Percentiles rank a stretch among this genome's conserved stretches.
phyloP scores from a whole-genome alignment of 2,797 vertebrate genomes.

The Prionace glauca region DNA sequence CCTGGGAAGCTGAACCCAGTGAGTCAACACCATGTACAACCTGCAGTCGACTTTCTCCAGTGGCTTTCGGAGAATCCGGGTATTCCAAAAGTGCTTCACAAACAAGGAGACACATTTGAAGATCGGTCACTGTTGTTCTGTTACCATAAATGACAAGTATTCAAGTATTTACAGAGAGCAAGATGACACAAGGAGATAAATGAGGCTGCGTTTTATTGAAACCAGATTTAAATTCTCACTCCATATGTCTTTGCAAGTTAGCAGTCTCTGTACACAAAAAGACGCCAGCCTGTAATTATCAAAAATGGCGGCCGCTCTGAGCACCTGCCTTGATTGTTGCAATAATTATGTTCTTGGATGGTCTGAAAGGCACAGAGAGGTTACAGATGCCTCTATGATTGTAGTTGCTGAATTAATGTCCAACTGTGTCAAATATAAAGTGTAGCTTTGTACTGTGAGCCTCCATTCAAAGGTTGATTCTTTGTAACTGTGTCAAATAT shows the following conservation, averaged over 20 bases:
- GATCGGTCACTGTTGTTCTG: not conserved
- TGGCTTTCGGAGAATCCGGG: not conserved
- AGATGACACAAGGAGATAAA: not conserved
- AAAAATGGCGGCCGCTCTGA: constrained; percentile 12
- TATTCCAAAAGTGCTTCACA: not conserved
- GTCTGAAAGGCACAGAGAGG: constrained; percentile 3
- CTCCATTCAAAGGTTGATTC: not conserved
- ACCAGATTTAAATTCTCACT: not conserved
- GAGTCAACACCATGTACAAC: not conserved
- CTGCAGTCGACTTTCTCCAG: too few species aligned
- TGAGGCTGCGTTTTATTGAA: not conserved
- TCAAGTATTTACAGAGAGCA: not conserved
- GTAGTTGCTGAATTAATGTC: not conserved
- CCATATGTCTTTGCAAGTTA: not conserved
- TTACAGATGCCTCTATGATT: constrained; percentile 21
- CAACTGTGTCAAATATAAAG: constrained; percentile 27
- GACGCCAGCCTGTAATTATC: not conserved
- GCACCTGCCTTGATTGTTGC: not conserved
- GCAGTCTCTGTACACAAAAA: not conserved
- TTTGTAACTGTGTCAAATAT: constrained; percentile 3
- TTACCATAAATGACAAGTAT: not conserved
- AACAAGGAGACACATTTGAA: too few species aligned
- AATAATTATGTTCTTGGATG: constrained; percentile 30
- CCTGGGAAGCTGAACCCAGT: not conserved
- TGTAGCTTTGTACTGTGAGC: not conserved